These are phyloP conservation scores for Cephonodes hylas DNA, from an alignment of 2,888 invertebrate genomes.

Conservation along the genomic window DNA sequence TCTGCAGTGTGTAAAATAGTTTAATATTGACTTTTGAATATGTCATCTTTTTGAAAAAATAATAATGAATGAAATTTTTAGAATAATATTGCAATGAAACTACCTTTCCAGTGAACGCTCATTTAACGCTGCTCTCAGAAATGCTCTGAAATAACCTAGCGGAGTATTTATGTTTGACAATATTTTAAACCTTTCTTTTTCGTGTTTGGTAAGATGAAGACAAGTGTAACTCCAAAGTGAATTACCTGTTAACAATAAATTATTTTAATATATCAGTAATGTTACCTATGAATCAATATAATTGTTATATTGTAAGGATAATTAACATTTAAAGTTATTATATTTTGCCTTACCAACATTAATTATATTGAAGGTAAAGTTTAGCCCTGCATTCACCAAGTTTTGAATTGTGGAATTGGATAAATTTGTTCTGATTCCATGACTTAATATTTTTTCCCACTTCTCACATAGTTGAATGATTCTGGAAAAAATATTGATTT, in stretches of 20 bases:
- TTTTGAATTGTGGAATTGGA: constrained; percentile 71
- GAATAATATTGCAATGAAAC: not conserved
- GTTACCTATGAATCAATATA: no score
- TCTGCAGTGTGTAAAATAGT: constrained; percentile 49
- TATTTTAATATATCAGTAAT: no score
- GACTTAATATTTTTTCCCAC: constrained; percentile 88
- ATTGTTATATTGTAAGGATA: no score
- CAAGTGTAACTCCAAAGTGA: constrained; percentile 90
- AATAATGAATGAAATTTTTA: no score
- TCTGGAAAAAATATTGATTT: constrained; percentile 36
- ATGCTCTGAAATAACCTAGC: constrained; percentile 92
- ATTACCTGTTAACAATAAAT: constrained; percentile 56
- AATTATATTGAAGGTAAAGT: constrained; percentile 74
- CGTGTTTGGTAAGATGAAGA: constrained; percentile 91
- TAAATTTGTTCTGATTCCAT: constrained; percentile 86
- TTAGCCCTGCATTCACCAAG: constrained; percentile 72
- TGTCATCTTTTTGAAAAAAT: no score
- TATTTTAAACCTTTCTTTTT: constrained; percentile 90
- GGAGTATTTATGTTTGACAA: constrained; percentile 74
- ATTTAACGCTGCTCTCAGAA: constrained; percentile 94
- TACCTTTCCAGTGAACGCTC: constrained; percentile 92
- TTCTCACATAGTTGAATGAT: constrained; percentile 84
- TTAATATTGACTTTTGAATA: no score
- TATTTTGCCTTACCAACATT: constrained; percentile 69
- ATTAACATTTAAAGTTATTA: no score